Evolutionary conservation across 2,113 vertebrate species (phyloP).

Genomic region (Atherinomorus stipes): DNA sequence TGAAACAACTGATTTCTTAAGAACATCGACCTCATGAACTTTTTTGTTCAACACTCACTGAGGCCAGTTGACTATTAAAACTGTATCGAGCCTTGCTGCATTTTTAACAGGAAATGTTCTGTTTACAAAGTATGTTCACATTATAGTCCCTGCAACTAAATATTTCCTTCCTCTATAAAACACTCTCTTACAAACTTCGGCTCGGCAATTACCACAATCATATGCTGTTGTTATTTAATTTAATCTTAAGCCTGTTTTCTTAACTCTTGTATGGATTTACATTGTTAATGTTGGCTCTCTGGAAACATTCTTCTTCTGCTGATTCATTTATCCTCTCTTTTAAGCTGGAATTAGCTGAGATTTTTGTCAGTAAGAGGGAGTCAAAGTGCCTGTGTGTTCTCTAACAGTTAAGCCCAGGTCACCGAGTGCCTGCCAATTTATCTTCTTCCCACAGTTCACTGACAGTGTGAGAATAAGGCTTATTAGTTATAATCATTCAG

Average conservation of each 20-base stretch:
- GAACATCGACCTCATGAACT: neutral
- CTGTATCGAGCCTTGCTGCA: neutral
- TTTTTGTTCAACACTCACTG: neutral
- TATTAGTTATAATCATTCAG: conserved; percentile 23
- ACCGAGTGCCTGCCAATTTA: conserved; percentile 23
- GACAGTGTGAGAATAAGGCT: conserved; percentile 2
- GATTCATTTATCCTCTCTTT: conserved; percentile 13
- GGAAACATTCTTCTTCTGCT: conserved; percentile 20
- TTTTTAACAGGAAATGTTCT: neutral
- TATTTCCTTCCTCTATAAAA: neutral
- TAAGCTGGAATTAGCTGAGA: conserved; percentile 15
- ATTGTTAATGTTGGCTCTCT: conserved; percentile 46
- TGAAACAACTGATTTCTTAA: neutral
- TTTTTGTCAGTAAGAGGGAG: conserved; percentile 21
- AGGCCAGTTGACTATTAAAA: too few relatives aligned
- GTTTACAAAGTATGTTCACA: too few relatives aligned
- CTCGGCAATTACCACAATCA: conserved; percentile 14
- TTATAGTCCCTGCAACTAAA: neutral
- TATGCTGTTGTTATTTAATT: conserved; percentile 27
- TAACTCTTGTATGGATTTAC: conserved; percentile 26
- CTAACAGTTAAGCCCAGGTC: conserved; percentile 8
- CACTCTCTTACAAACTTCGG: conserved; percentile 23
- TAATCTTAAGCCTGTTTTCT: neutral
- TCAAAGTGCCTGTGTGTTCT: conserved; percentile 33
- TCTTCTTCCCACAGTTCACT: conserved; percentile 25